Base-by-base conservation (phyloP, 2,113 vertebrate species). In the Myotis brandtii region DNA sequence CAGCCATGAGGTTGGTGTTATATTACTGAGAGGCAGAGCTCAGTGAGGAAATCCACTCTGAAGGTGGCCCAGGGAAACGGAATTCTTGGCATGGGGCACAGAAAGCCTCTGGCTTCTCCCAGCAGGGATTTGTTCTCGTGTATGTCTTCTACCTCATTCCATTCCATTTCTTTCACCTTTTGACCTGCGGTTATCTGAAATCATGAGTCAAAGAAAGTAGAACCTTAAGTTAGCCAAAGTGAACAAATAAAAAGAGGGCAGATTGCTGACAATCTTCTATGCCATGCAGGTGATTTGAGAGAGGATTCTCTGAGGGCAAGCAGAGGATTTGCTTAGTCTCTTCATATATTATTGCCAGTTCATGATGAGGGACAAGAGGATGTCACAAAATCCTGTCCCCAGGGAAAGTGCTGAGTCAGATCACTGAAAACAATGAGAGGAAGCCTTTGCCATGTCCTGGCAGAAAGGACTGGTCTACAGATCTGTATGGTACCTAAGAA, bases 31-130 rank as follows among this genome's bases (percentile, higher is more conserved):
- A 95, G 37, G 54, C 72, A 92, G 52, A 80, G 79, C 79, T 84
- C 86, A 86, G 50, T 70, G 83, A 95, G 54, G 56, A 96, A 94
- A 69, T 94, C 81, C 62, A 37, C 86, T 32, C 6, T 56, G 37
- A 90, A 93, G 50, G 64, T 14, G 73, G 83, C n/a, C 86, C 64
- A 87, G 64, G 52, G 90, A 72, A 86, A 84, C 16, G 4, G 32
- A 86, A 25, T 81, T 37, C 10, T 89, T 69, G 70, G 32, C 80
- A 52, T 20, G 8, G 46, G 21, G 3, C 40, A 66, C 54, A 66
- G 50, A 54, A 62, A 56, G 30, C 32, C 16, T 79, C 8, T 54
- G 62, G 30, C 32, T 88, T 88, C 81, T 56, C 25, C 73, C 56
- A 54, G 76, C 34, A 80, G 73, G 79, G 83, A n/a, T 87, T 50